Percentiles rank a stretch among this genome's conserved stretches.
phyloP scores from a whole-genome alignment of 1,140 invertebrate genomes.

The Lucilia sericata region DNA sequence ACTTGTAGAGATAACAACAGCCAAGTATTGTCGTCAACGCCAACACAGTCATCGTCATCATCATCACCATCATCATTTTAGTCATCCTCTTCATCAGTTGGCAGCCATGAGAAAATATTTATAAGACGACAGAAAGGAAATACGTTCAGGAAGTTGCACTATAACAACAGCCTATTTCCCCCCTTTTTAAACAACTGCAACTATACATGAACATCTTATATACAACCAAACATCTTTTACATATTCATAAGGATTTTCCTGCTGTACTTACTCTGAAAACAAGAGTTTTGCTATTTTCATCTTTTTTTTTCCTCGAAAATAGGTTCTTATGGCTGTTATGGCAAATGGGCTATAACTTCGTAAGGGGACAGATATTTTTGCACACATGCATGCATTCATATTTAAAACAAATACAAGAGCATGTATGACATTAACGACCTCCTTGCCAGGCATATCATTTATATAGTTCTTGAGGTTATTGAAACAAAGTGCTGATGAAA shows the following conservation, averaged over 20 bases:
- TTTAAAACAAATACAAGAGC: no score
- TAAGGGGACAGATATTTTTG: no score
- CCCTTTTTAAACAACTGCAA: background rate
- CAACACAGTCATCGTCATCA: background rate
- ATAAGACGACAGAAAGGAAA: constrained; percentile 32
- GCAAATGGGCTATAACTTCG: no score
- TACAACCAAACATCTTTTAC: background rate
- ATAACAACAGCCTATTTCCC: background rate
- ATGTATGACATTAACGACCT: constrained; percentile 12
- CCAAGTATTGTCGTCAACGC: background rate
- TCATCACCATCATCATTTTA: background rate
- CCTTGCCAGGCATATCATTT: constrained; percentile 2
- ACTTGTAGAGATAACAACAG: constrained; percentile 36
- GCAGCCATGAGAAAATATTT: constrained; percentile 2
- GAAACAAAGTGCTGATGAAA: constrained; percentile 32
- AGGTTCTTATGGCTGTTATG: no score
- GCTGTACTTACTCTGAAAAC: no score
- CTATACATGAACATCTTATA: background rate
- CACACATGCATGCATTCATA: no score
- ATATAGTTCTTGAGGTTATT: constrained; percentile 27
- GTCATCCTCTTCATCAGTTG: background rate
- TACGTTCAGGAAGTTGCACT: constrained; percentile 41
- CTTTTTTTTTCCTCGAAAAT: no score
- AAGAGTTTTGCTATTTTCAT: no score
- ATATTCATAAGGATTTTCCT: background rate